These are phyloP conservation scores for Rana temporaria DNA, from an alignment of 2,113 vertebrate species.

Conservation along the genomic window DNA sequence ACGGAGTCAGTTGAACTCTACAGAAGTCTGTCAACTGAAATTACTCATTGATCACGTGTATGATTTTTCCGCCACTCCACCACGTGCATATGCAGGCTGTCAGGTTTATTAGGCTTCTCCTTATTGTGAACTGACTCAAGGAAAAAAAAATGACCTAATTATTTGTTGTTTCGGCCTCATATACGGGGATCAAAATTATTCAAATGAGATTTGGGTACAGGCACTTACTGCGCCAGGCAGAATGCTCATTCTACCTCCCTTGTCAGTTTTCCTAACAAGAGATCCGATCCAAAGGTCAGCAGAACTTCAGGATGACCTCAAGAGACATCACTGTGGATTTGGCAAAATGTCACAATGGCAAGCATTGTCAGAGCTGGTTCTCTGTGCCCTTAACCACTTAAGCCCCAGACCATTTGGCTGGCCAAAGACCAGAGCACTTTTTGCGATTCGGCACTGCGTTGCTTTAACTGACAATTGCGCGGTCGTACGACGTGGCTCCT, in stretches of 20 bases:
- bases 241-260: conserved; percentile 20
- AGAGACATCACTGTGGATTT: conserved; percentile 27
- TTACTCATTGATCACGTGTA: background rate
- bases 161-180: background rate
- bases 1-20: background rate
- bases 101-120: background rate
- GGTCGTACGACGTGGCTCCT: too few species aligned
- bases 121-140: conserved; percentile 8
- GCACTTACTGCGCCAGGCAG: background rate
- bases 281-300: conserved; percentile 27
- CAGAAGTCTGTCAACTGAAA: background rate
- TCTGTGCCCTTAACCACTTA: background rate
- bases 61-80: background rate
- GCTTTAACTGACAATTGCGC: too few species aligned
- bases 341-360: background rate
- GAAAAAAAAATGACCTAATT: conserved; percentile 39
- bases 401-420: too few species aligned
- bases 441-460: too few species aligned
- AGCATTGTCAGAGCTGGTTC: background rate
- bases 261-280: conserved; percentile 33
- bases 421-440: too few species aligned
- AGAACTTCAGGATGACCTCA: background rate
- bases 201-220: conserved; percentile 7
- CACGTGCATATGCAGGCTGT: background rate
- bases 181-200: background rate